Base-by-base conservation (phyloP, 2,113 vertebrate genomes). In the Etia nguti region DNA sequence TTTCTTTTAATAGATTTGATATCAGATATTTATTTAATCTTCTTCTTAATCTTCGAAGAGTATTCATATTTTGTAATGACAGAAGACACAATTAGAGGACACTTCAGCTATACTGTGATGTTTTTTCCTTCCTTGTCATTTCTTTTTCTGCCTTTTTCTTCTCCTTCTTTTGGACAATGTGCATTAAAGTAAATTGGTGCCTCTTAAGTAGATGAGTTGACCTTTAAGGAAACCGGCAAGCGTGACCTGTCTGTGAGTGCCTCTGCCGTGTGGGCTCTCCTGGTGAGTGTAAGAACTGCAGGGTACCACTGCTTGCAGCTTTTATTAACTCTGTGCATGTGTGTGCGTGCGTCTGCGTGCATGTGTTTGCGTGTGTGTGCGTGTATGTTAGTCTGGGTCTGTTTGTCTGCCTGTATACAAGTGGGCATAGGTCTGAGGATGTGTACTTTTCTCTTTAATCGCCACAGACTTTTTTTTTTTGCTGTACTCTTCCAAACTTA, bases 151-250 rank as follows among this genome's bases (percentile, higher is more conserved):
- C 43, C 70, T 59, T 82, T 70, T 59, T 22, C 60, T 73, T 43
- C 82, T 88, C 85, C 60, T 75, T 84, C 85, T 91, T 94, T 92
- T 91, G 95, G 92, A 94, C 93, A 94, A 92, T 95, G 95, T 95
- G 95, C 94, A 97, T 96, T 94, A 93, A 97, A 96, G 95, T 94
- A 95, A 95, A 89, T 96, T 96, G 96, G 84, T 93, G 93, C 94
- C 93, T 96, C 92, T 92, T 96, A 96, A 97, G 95, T 96, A 97
- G 95, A 96, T 87, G 95, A 95, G 94, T 93, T 97, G 96, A 97
- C 97, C 97, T 97, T 97, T 97, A 96, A 96, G 93, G 96, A 97
- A 97, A 93, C 93, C 55, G 85, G 94, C 90, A 95, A 96, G 91
- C 89, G 91, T 96, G 96, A 96, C 93, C 95, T 94, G 95, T 96